These are phyloP conservation scores for Numenius phaeopus DNA, from an alignment of 2,797 vertebrate genomes.

Conservation along the genomic window DNA sequence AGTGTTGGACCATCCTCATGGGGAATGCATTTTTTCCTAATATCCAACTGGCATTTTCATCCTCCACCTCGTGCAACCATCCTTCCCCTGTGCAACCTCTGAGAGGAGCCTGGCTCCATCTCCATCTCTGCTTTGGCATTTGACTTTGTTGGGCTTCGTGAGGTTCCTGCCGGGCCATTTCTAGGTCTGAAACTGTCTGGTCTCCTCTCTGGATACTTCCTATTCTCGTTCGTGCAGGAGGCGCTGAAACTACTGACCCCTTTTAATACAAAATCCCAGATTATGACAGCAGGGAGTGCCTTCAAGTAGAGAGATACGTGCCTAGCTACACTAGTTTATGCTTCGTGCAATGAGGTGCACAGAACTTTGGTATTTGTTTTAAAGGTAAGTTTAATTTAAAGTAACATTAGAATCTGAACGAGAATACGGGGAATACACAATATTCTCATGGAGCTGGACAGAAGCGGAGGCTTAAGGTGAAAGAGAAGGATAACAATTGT, in stretches of 20 bases:
- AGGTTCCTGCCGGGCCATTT: neutral
- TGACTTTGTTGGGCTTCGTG: neutral
- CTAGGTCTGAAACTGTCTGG: neutral
- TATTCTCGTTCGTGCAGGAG: fast-evolving
- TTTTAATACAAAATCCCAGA: neutral
- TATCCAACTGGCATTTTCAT: neutral
- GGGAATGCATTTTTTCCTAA: neutral
- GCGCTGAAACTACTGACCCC: neutral
- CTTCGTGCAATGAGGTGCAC: neutral
- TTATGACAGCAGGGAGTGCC: neutral
- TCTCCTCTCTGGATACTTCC: neutral
- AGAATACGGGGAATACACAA: neutral
- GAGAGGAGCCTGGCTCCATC: neutral
- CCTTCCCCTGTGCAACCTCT: neutral
- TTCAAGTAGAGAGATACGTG: neutral
- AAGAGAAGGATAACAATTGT: neutral
- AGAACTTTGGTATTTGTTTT: neutral
- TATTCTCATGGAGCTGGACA: neutral
- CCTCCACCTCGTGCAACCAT: neutral
- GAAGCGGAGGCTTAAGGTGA: neutral
- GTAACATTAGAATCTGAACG: neutral
- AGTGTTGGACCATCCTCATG: neutral
- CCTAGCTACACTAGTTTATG: neutral
- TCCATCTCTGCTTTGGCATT: neutral
- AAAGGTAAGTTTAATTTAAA: neutral